Conservation (phyloP, 1,140 invertebrate genomes). For the Lasaia peninsularis region DNA sequence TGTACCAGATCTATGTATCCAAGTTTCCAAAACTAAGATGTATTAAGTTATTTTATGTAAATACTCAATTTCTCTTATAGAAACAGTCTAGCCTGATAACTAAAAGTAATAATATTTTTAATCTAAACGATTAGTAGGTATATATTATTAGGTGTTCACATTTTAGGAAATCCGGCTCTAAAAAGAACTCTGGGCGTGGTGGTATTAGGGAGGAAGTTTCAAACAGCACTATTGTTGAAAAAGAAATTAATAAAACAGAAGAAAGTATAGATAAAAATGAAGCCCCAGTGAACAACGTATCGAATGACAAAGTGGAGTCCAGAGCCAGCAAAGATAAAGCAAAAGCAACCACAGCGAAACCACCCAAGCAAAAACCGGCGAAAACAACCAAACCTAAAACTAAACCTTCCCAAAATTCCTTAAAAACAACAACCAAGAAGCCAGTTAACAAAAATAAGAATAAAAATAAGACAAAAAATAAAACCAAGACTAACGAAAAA, state of each 20-base stretch:
- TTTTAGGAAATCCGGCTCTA: constrained; percentile 55
- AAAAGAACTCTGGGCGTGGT: constrained; percentile 52
- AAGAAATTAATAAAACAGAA: constrained; percentile 34
- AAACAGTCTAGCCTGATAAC: too few species aligned
- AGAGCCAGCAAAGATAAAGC: constrained; percentile 42
- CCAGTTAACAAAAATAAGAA: constrained; percentile 68
- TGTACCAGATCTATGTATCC: too few species aligned
- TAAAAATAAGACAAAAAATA: constrained; percentile 59
- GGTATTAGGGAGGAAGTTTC: constrained; percentile 30
- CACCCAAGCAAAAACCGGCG: constrained; percentile 31
- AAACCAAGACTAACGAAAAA: constrained; percentile 71
- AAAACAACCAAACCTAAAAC: constrained; percentile 41
- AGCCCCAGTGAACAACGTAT: constrained; percentile 27
- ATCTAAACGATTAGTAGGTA: too few species aligned
- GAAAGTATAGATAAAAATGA: constrained; percentile 35
- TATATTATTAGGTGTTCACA: constrained; percentile 2
- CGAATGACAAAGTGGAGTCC: constrained; percentile 41
- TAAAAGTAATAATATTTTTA: too few species aligned
- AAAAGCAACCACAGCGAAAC: constrained; percentile 43
- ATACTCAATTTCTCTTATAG: too few species aligned
- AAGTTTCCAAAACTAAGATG: too few species aligned
- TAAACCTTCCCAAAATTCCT: constrained; percentile 41
- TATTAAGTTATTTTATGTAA: too few species aligned
- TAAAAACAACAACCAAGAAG: constrained; percentile 58
- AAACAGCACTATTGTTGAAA: constrained; percentile 2